phyloP scores from a whole-genome alignment of 2,113 vertebrate species.

The Nothoprocta perdicaria region DNA sequence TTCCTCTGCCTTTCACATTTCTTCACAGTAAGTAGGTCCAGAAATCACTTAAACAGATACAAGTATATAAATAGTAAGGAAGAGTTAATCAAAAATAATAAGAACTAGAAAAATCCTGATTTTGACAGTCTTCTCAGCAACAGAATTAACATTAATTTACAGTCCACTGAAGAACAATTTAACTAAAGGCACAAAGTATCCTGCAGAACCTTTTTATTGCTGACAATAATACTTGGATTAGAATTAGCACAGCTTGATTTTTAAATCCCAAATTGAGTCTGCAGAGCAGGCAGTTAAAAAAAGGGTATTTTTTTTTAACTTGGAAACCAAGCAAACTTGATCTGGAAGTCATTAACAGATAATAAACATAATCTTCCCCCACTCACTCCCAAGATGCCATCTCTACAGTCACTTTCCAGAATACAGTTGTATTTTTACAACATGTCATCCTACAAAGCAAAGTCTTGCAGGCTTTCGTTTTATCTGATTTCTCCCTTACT shows the following conservation, averaged over 20 bases:
- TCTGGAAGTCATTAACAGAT: constrained; percentile 75
- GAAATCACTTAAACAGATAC: background rate
- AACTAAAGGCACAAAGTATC: constrained; percentile 1
- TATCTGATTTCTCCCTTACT: background rate
- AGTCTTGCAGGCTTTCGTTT: constrained; percentile 23
- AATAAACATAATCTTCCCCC: constrained; percentile 70
- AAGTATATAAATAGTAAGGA: background rate
- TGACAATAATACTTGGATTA: constrained; percentile 46
- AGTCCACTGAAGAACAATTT: background rate
- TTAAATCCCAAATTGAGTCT: constrained; percentile 41
- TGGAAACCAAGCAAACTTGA: constrained; percentile 53
- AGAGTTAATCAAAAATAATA: background rate
- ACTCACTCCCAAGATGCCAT: constrained; percentile 59
- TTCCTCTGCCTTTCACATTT: background rate
- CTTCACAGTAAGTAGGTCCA: background rate
- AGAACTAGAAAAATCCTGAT: background rate
- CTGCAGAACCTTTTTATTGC: constrained; percentile 42
- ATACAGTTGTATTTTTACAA: constrained; percentile 46
- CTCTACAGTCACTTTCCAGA: constrained; percentile 63
- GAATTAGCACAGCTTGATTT: constrained; percentile 60
- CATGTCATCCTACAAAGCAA: constrained; percentile 40
- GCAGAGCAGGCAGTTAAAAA: constrained; percentile 52
- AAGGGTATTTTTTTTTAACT: background rate
- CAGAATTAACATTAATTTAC: constrained; percentile 3
- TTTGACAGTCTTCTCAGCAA: constrained; percentile 33